phyloP scores from a whole-genome alignment of 2,797 vertebrate species.

The Sylvia borin region DNA sequence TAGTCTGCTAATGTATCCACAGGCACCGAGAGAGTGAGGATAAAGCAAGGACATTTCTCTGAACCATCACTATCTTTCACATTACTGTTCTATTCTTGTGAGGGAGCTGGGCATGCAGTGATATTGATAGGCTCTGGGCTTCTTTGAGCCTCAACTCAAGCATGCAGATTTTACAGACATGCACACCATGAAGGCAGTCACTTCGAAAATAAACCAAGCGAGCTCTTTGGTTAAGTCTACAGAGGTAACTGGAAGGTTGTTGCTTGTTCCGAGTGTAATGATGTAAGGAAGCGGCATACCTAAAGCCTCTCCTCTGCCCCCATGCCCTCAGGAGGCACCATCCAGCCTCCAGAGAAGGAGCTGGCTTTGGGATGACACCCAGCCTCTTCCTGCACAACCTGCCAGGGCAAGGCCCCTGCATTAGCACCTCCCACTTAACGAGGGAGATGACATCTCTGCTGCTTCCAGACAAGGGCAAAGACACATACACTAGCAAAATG shows the following conservation, averaged over 20 bases:
- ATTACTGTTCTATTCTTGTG: background rate
- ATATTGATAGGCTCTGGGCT: background rate
- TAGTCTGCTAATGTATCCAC: conserved; percentile 8
- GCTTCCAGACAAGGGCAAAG: background rate
- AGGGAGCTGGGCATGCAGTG: background rate
- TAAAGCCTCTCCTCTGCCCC: background rate
- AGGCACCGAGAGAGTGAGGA: conserved; percentile 13
- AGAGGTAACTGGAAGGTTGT: background rate
- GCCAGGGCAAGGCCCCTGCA: background rate
- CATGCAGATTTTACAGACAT: background rate
- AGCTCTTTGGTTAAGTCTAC: background rate
- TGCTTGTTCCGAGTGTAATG: background rate
- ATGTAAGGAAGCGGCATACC: accelerated
- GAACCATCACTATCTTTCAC: conserved; percentile 2
- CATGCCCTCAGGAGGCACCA: background rate
- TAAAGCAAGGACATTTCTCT: conserved; percentile 48
- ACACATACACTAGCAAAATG: background rate
- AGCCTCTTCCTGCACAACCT: background rate
- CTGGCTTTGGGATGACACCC: background rate
- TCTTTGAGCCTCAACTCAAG: conserved; percentile 7
- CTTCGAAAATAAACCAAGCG: background rate
- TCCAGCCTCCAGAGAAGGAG: background rate
- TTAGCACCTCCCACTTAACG: background rate
- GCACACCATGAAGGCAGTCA: background rate
- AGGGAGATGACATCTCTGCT: background rate